Evolutionary conservation across 2,113 vertebrate genomes (phyloP), one percentile per base, ranked within the genome.

Genomic region (Lasiurus borealis): DNA sequence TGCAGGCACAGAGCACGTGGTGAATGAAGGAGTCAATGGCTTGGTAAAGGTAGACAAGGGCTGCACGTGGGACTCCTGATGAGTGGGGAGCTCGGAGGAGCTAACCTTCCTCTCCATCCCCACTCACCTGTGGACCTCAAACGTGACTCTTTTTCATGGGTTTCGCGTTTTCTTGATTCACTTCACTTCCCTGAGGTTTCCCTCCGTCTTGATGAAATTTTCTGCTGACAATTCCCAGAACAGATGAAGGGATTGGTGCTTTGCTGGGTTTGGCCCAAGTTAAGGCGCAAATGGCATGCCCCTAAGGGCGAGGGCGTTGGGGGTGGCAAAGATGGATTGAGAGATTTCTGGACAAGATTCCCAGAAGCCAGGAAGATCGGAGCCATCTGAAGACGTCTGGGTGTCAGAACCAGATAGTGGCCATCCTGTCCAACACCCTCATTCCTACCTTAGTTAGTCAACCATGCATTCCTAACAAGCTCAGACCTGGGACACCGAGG

Each of bases 191-290:
- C 52, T 54, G 48, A 21, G 13, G 46, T 68, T 66, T 71, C 52
- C 52, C 68, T 88, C 72, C n/a, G 8, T 54, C 54, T 68, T 85
- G 66, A 78, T 4, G 8, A 34, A 94, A 62, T 19, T 46, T 46
- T 40, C 59, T 34, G 69, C 66, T 44, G 34, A 23, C 18, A 23
- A 31, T 18, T 40, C 21, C 48, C 23, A 8, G 54, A 64, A 27
- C 5, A 23, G 54, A 57, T 8, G 36, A 77, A 50, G 12, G 8
- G 16, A 21, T 48, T 14, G 0, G 0, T 3, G 12, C 50, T 18
- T 50, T 19, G 1, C 29, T 23, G 14, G 13, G 4, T 66, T 52
- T 68, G 44, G 3, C n/a, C 77, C 54, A 54, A 52, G 54, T 62
- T 34, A 40, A 64, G 82, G 54, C 13, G 8, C 64, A 6, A 86